These are phyloP conservation scores for Phoronis australis DNA, from an alignment of 2,888 invertebrate species.

Conservation along the genomic window DNA sequence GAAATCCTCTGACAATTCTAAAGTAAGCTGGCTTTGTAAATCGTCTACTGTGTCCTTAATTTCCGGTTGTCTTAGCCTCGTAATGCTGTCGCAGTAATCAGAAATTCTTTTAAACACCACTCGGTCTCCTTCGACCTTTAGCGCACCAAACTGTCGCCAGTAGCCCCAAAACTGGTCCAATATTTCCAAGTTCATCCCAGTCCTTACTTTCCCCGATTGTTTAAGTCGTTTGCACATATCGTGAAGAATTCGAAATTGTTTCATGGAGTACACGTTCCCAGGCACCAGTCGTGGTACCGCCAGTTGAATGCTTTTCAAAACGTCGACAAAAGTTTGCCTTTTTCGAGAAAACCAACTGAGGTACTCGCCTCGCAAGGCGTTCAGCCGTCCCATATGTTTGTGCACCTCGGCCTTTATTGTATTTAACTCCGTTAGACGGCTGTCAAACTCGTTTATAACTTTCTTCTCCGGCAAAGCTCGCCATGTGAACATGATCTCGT, in stretches of 20 bases:
- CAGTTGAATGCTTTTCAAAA: slow-evolving; percentile 33
- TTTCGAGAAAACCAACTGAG: slow-evolving; percentile 39
- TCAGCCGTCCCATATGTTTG: slow-evolving; percentile 29
- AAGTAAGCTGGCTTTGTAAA: slow-evolving; percentile 24
- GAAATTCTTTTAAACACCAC: slow-evolving; percentile 24
- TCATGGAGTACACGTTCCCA: slow-evolving; percentile 20
- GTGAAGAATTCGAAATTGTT: slow-evolving; percentile 22
- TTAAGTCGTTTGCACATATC: too few species aligned
- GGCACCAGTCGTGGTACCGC: slow-evolving; percentile 17
- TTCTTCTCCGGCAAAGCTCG: too few species aligned
- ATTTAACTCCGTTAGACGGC: slow-evolving; percentile 36
- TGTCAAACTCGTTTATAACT: slow-evolving; percentile 19
- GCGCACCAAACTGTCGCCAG: slow-evolving; percentile 26
- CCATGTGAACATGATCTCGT: too few species aligned
- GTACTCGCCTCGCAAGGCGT: slow-evolving; percentile 32
- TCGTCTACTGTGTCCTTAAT: slow-evolving; percentile 30
- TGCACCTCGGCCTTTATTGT: slow-evolving; percentile 29
- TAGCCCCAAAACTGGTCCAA: slow-evolving; percentile 32
- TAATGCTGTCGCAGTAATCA: slow-evolving; percentile 28
- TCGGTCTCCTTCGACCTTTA: slow-evolving; percentile 33
- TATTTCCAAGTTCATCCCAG: slow-evolving; percentile 20
- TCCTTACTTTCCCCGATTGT: too few species aligned
- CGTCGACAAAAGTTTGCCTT: slow-evolving; percentile 30
- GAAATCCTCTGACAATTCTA: slow-evolving; percentile 26
- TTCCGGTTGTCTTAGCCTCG: slow-evolving; percentile 30